These are phyloP conservation scores for Pygoscelis antarcticus DNA, from an alignment of 2,113 vertebrate species.

Conservation along the genomic window DNA sequence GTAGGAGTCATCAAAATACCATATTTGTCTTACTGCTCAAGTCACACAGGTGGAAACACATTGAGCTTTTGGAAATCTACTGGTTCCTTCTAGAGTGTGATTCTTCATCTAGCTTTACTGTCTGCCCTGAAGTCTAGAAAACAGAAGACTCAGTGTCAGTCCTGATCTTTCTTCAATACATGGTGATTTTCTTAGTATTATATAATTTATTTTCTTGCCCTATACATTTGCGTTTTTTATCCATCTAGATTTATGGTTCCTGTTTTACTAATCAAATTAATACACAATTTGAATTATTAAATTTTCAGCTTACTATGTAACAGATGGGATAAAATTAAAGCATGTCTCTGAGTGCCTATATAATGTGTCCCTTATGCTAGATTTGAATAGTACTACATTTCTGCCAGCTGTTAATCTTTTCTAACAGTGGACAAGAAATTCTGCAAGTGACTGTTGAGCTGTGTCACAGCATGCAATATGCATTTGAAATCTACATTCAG, in stretches of 20 bases:
- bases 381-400: not conserved
- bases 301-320: not conserved
- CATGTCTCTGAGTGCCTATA: not conserved
- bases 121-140: not conserved
- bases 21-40: not conserved
- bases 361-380: not conserved
- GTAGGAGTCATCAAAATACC: not conserved
- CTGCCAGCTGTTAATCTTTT: not conserved
- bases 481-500: not conserved
- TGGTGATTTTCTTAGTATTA: not conserved
- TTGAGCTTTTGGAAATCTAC: not conserved
- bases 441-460: not conserved
- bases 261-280: not conserved
- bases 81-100: not conserved
- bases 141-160: not conserved
- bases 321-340: not conserved
- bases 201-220: not conserved
- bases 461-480: fast-evolving
- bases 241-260: not conserved
- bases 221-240: not conserved
- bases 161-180: not conserved
- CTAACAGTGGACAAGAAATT: not conserved
- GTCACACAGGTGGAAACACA: not conserved
- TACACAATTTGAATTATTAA: not conserved
- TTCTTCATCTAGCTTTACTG: not conserved